A percentile compares a stretch with the other conserved stretches of the same genome.
phyloP scores from a whole-genome alignment of 2,797 vertebrate species.

The Tangara arthus region DNA sequence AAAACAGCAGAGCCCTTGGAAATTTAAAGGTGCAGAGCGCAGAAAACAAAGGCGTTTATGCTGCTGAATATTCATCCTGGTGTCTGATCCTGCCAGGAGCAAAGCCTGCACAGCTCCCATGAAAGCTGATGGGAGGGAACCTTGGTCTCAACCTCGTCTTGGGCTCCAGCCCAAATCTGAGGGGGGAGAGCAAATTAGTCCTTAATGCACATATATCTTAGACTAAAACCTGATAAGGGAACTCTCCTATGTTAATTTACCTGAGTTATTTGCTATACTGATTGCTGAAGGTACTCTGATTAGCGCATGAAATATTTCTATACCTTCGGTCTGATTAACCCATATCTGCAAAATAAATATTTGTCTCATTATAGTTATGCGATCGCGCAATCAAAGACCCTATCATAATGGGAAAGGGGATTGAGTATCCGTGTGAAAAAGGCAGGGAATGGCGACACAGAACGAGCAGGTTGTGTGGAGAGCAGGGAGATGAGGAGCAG shows the following conservation, averaged over 20 bases:
- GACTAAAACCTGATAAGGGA: constrained; percentile 61
- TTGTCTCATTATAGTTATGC: constrained; percentile 65
- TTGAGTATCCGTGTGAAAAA: constrained; percentile 21
- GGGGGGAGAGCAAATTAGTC: constrained; percentile 58
- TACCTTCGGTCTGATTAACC: constrained; percentile 69
- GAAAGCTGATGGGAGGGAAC: constrained; percentile 42
- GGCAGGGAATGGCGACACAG: constrained; percentile 9
- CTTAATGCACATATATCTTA: constrained; percentile 64
- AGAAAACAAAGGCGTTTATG: constrained; percentile 41
- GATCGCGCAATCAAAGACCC: constrained; percentile 63
- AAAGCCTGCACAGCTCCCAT: not conserved
- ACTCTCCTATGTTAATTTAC: constrained; percentile 69
- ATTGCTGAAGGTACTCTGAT: constrained; percentile 73
- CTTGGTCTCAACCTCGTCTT: constrained; percentile 17
- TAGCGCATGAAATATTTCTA: constrained; percentile 67
- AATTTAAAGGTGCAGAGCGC: constrained; percentile 66
- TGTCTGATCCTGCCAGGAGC: constrained; percentile 12
- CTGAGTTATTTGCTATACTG: constrained; percentile 70
- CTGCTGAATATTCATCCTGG: constrained; percentile 55
- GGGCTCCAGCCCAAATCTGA: constrained; percentile 39
- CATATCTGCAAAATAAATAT: constrained; percentile 73
- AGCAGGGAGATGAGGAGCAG: not conserved
- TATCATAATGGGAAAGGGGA: constrained; percentile 40
- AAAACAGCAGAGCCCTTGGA: constrained; percentile 38
- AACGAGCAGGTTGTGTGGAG: not conserved